phyloP scores from a whole-genome alignment of 2,888 invertebrate genomes.

The Pammene aurita region DNA sequence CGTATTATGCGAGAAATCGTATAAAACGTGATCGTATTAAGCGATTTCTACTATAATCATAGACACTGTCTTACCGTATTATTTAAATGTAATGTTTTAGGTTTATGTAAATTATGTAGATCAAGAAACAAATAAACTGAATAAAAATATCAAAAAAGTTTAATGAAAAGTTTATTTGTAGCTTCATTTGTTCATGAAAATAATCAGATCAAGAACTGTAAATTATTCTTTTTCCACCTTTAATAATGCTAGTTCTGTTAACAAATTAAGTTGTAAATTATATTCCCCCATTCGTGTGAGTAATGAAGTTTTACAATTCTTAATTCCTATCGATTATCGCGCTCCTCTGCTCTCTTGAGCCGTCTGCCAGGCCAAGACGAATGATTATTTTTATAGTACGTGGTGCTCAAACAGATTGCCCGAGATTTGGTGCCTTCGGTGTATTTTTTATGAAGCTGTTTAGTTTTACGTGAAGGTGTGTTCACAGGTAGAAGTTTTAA shows the following conservation, averaged over 20 bases:
- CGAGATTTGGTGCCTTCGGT: constrained; percentile 74
- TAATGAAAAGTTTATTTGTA: too few species aligned
- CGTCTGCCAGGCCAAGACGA: constrained; percentile 60
- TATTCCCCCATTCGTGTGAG: constrained; percentile 9
- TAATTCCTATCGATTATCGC: constrained; percentile 35
- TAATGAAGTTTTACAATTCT: constrained; percentile 20
- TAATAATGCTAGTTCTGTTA: neutral
- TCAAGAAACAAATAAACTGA: too few species aligned
- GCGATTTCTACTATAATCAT: too few species aligned
- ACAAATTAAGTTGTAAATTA: constrained; percentile 19
- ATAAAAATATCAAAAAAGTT: too few species aligned
- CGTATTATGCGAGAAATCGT: too few species aligned
- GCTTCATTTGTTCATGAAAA: too few species aligned
- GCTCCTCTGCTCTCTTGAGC: constrained; percentile 43
- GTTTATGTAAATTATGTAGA: too few species aligned
- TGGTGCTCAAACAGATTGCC: constrained; percentile 74
- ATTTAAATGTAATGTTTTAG: too few species aligned
- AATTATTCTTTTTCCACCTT: neutral
- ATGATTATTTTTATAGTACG: constrained; percentile 80
- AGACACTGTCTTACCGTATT: too few species aligned
- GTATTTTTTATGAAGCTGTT: constrained; percentile 39
- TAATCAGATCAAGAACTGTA: too few species aligned
- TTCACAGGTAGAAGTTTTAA: constrained; percentile 41
- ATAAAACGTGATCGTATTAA: too few species aligned
- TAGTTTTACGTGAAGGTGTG: constrained; percentile 35